A percentile compares a stretch with the other conserved stretches of the same genome.
Evolutionary conservation across 2,888 invertebrate species (phyloP).

Genomic region (Ashinkailepas kermadecensis): DNA sequence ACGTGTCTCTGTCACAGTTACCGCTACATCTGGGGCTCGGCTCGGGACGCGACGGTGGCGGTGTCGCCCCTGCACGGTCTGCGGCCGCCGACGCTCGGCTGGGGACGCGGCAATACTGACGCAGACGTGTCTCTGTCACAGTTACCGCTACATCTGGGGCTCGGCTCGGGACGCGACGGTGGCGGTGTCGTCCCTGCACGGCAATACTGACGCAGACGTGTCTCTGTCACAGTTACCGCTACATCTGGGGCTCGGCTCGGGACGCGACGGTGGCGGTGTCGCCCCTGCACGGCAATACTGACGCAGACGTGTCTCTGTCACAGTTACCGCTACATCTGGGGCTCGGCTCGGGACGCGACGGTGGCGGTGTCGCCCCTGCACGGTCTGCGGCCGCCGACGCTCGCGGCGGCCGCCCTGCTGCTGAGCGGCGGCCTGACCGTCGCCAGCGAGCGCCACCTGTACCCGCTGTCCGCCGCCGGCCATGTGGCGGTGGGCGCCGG

Average conservation of each 20-base stretch:
- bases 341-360: not conserved
- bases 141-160: not conserved
- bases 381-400: not conserved
- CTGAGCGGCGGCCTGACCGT: not conserved
- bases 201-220: not conserved
- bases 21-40: too few species aligned
- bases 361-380: not conserved
- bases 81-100: too few species aligned
- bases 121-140: not conserved
- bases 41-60: too few species aligned
- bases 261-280: too few species aligned
- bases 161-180: not conserved
- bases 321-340: not conserved
- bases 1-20: too few species aligned
- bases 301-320: not conserved
- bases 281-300: not conserved
- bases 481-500: conserved; percentile 27
- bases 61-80: too few species aligned
- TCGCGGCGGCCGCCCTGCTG: not conserved
- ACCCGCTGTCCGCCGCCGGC: conserved; percentile 24
- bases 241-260: not conserved
- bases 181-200: not conserved
- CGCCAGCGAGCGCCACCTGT: conserved; percentile 24
- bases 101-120: too few species aligned
- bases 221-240: not conserved